A percentile compares a stretch with the other conserved stretches of the same genome.
Conservation (phyloP, 30 jellyfish, hydroid and myxozoan species). For the Aurelia coerulea region DNA sequence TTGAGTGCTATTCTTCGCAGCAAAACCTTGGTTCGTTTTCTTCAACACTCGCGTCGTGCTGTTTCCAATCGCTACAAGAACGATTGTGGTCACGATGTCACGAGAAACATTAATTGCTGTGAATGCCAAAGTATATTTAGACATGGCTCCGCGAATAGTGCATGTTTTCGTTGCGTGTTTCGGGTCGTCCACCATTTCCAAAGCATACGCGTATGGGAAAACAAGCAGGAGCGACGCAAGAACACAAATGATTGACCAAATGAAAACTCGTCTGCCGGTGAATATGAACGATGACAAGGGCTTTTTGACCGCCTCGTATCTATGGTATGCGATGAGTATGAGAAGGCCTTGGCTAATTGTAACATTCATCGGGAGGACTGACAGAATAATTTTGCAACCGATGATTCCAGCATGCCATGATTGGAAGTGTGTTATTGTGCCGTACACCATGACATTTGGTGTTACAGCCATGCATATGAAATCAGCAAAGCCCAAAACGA, state of each 20-base stretch:
- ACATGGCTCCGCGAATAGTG: conserved; percentile 22
- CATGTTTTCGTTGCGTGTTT: conserved; percentile 34
- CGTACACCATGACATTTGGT: conserved; percentile 45
- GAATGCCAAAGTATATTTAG: conserved; percentile 18
- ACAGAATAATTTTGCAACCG: conserved; percentile 49
- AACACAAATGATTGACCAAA: conserved; percentile 4
- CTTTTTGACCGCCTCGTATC: conserved; percentile 37
- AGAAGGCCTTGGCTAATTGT: conserved; percentile 49
- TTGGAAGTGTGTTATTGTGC: conserved; percentile 28
- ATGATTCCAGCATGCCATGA: conserved; percentile 42
- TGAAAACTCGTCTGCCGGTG: background rate
- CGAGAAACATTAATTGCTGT: conserved; percentile 42
- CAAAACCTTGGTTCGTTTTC: conserved; percentile 4
- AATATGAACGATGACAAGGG: conserved; percentile 7
- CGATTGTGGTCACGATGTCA: conserved; percentile 32
- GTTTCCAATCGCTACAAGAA: conserved; percentile 28
- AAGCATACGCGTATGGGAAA: conserved; percentile 40
- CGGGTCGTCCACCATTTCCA: conserved; percentile 29
- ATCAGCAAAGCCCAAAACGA: conserved; percentile 53
- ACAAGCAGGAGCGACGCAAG: conserved; percentile 8
- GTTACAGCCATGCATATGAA: conserved; percentile 25
- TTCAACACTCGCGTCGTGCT: conserved; percentile 18
- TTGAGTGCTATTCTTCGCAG: background rate
- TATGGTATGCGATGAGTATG: conserved; percentile 19
- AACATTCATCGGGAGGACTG: conserved; percentile 55